phyloP scores from a whole-genome alignment of 2,888 invertebrate species.

The Harpagoxenus sublaevis region DNA sequence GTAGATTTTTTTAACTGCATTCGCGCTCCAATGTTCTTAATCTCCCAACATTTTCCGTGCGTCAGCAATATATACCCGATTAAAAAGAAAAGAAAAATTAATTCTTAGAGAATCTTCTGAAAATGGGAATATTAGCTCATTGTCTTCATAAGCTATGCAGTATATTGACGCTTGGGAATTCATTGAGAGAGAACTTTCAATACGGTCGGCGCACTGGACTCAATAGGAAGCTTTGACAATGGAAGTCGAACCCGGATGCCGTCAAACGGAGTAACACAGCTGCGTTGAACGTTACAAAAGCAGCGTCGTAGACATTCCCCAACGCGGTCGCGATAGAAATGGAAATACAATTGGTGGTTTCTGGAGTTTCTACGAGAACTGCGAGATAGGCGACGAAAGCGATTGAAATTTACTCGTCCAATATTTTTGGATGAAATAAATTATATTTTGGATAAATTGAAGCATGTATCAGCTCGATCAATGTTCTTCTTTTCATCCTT shows the following conservation, averaged over 20 bases:
- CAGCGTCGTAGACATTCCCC: constrained; percentile 19
- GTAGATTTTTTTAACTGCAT: neutral
- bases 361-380: constrained; percentile 3
- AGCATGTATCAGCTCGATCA: neutral
- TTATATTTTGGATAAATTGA: neutral
- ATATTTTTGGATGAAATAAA: neutral
- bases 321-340: constrained; percentile 25
- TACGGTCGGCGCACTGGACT: constrained; percentile 59
- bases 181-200: constrained; percentile 70
- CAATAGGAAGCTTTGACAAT: constrained; percentile 70
- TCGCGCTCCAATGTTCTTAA: constrained; percentile 9
- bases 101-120: constrained; percentile 48
- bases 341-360: constrained; percentile 27
- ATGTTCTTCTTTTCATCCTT: no score
- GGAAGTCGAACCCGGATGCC: constrained; percentile 62
- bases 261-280: constrained; percentile 58
- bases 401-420: neutral
- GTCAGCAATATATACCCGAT: constrained; percentile 60
- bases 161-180: constrained; percentile 63
- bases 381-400: constrained; percentile 6
- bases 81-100: constrained; percentile 69
- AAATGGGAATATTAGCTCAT: constrained; percentile 58
- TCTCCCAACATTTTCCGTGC: neutral
- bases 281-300: constrained; percentile 49
- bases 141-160: constrained; percentile 61